Conservation (phyloP, 2,888 invertebrate species). For the Ceriagrion tenellum region DNA sequence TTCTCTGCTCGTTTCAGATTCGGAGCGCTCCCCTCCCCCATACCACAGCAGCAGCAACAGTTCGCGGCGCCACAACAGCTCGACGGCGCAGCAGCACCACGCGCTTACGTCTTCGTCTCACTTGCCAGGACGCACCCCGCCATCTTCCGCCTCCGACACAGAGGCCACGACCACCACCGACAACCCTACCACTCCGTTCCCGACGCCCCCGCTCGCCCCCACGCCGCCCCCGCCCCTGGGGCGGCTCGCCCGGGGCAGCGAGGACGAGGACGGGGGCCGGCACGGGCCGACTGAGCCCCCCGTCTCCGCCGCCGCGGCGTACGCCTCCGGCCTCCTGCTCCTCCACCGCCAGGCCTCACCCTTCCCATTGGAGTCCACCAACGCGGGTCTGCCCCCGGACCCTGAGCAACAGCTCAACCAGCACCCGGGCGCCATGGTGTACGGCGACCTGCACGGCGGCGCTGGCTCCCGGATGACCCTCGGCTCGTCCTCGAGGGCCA, state of each 20-base stretch:
- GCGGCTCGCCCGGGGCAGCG: constrained; percentile 79
- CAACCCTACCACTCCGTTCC: constrained; percentile 80
- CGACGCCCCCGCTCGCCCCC: constrained; percentile 81
- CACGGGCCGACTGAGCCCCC: constrained; percentile 13
- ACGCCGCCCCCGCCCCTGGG: constrained; percentile 74
- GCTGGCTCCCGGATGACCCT: constrained; percentile 49
- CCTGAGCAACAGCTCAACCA: constrained; percentile 63
- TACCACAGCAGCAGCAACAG: constrained; percentile 27
- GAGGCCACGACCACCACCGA: constrained; percentile 81
- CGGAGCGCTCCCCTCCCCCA: constrained; percentile 52
- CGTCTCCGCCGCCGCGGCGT: background rate
- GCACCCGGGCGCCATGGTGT: constrained; percentile 39
- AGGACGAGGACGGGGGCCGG: constrained; percentile 9
- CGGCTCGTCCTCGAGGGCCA: constrained; percentile 45
- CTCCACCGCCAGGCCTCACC: constrained; percentile 83
- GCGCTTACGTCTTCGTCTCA: background rate
- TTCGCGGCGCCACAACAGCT: constrained; percentile 25
- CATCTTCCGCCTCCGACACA: constrained; percentile 85
- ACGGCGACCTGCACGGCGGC: constrained; percentile 59
- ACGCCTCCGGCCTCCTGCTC: constrained; percentile 47
- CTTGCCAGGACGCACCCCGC: background rate
- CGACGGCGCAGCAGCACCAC: background rate
- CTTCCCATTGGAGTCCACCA: constrained; percentile 85
- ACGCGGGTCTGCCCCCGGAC: constrained; percentile 73
- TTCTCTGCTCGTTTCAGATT: background rate